Evolutionary conservation across 2,113 vertebrate genomes (phyloP), one percentile per base, ranked within the genome.

Genomic region (Dromaius novaehollandiae): DNA sequence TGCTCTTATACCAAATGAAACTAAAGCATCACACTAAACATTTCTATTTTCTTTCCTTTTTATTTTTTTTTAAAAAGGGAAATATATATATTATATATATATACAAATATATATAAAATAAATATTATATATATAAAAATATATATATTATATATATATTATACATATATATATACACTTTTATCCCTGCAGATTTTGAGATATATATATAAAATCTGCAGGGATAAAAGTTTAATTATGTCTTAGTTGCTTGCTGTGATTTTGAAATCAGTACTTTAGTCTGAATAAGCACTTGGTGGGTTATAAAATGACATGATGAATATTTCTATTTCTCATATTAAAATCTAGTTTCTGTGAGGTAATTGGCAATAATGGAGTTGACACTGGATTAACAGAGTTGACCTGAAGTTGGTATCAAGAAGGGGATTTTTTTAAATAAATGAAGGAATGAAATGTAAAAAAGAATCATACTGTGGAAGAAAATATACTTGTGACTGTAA

Each of bases 221-320:
- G 92, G 96, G 95, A 97, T 98, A 96, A 96, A 98, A 97, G 95
- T 98, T 98, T 98, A 98, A 98, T 98, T 98, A 97, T 97, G 90
- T 98, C 93, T 96, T 97, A 97, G 97, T 97, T 97, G 80, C 97
- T 98, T 97, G 97, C 97, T 98, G 97, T 97, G 97, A 98, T 98
- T 96, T 98, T 97, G 89, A 98, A 98, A 97, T 98, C 96, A 96
- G 95, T 95, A 92, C 88, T 95, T 94, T 96, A 97, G 96, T 97
- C 96, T 98, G 96, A 98, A 96, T 97, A 97, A 96, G 96, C 93
- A 96, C 96, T 97, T 96, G 84, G 96, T 96, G 95, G 91, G 86
- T 90, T 97, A 96, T 94, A 96, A 98, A 97, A 97, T 96, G 85
- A 90, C 96, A 95, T 19, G 82, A 95, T 92, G 91, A 97, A 88